These are phyloP conservation scores for Glareola pratincola DNA, from an alignment of 2,113 vertebrate genomes.

Conservation along the genomic window DNA sequence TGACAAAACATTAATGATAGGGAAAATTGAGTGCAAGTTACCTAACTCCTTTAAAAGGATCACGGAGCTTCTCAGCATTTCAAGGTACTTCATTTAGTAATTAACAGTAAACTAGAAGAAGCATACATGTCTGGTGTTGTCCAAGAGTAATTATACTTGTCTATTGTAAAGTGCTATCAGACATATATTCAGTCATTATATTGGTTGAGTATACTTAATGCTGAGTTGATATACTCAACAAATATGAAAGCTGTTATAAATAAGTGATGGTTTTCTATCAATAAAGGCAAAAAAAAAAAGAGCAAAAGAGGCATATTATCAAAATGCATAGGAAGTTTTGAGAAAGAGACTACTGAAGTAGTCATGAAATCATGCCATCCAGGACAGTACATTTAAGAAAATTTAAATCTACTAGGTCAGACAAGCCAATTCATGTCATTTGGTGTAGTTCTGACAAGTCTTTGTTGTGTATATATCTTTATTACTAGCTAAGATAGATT, in stretches of 20 bases:
- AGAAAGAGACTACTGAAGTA: background rate
- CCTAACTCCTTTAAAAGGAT: background rate
- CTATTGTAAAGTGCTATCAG: background rate
- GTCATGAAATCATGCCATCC: background rate
- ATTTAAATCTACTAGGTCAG: background rate
- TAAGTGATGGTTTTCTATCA: background rate
- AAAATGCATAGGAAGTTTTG: background rate
- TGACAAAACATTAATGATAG: background rate
- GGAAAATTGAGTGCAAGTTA: background rate
- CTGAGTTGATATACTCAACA: background rate
- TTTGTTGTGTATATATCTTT: background rate
- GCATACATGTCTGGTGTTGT: background rate
- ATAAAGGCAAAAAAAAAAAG: background rate
- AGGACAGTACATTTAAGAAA: background rate
- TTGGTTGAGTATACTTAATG: background rate
- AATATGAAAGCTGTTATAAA: background rate
- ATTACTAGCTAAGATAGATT: background rate
- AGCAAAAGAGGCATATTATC: background rate
- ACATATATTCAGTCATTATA: background rate
- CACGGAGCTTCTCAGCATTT: background rate
- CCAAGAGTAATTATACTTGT: background rate
- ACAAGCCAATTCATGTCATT: background rate
- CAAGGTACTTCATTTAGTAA: background rate
- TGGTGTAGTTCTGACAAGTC: background rate
- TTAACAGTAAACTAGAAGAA: background rate